Base-by-base conservation (phyloP, 2,797 vertebrate genomes). In the Eutrigla gurnardus region DNA sequence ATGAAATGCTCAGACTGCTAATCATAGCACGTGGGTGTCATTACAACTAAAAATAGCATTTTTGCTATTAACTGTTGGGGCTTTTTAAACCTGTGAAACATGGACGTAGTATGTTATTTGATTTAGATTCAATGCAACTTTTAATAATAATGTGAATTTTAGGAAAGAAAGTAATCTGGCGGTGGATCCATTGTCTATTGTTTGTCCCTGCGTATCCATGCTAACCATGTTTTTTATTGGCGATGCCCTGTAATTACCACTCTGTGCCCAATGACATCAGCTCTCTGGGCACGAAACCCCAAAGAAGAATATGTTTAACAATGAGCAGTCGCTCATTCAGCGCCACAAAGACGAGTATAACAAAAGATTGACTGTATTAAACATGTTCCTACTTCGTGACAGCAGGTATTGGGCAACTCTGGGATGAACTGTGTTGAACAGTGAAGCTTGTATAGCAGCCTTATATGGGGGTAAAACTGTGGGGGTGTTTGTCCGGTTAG, bases 181-280 rank as follows among this genome's bases (percentile, higher is more conserved):
- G 3, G 18, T 0, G 15, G 45, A 65, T 69, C 45, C n/a, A 0
- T 6, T 75, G 76, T 81, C 81, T 81, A 62, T 70, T 78, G 80
- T 86, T 75, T 75, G 74, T 81, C 46, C 69, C 47, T 4, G 50
- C 54, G 76, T 84, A 32, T 84, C 84, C 80, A 82, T 82, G 86
- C 68, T 36, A 72, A 42, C 50, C 25, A 25, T 25, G 13, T 53
- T 50, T 61, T 69, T 77, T 79, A 69, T 45, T 61, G 61, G 32
- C 17, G 70, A 65, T 53, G 66, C 49, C 72, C 81, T 89, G 83
- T 91, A 84, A 89, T 90, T 79, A 86, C 60, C n/a, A 2, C 67
- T 70, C 55, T 9, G 70, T n/a, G 1, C 36, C 37, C 50, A 17
- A 5, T 89, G 83, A 89, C 80, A 71, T 88, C 83, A 88, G 62